Base-by-base conservation (phyloP, 2,113 vertebrate genomes). In the Lepisosteus osseus region DNA sequence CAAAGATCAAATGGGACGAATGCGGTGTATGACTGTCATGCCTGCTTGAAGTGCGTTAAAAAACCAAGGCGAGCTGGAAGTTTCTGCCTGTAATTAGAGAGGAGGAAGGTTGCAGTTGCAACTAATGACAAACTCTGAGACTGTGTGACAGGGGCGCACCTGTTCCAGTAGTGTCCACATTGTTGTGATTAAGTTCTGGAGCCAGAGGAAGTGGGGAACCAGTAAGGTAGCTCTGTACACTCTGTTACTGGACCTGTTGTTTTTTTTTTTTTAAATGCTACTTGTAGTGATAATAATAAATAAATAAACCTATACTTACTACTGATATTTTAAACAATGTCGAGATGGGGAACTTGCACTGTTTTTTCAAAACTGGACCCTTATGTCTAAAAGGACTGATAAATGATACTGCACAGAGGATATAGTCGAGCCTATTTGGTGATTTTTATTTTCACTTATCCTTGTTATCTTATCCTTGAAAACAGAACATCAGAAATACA, bases 271-370 rank as follows among this genome's bases (percentile, higher is more conserved):
- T 17, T 17, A 17, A 51, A 40, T 68, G 41, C 64, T 69, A 17
- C 65, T 64, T 15, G 63, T 74, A 63, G 71, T 57, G 67, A 65
- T 78, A 15, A 51, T 47, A 55, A 43, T 65, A 65, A 77, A 68
- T 68, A 43, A n/a, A 55, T 71, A 43, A 45, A 29, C 29, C 47
- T 65, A 42, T 70, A 74, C 70, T 77, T 75, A 67, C 51, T 14
- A 45, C 77, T 72, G 68, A 70, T 68, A 70, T 64, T 62, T 5
- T 74, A 76, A 74, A 72, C 68, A 67, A 70, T 68, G 68, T 76
- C 11, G 54, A 59, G 72, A 79, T 79, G 76, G 78, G 74, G 79
- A 75, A 40, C 67, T 13, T 61, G 67, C 68, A 72, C 62, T 72
- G 51, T 65, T 70, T 65, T 41, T 29, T 54, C 57, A 14, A 54